A percentile compares a stretch with the other conserved stretches of the same genome.
phyloP scores from a whole-genome alignment of 2,113 vertebrate species.

The Picathartes gymnocephalus region DNA sequence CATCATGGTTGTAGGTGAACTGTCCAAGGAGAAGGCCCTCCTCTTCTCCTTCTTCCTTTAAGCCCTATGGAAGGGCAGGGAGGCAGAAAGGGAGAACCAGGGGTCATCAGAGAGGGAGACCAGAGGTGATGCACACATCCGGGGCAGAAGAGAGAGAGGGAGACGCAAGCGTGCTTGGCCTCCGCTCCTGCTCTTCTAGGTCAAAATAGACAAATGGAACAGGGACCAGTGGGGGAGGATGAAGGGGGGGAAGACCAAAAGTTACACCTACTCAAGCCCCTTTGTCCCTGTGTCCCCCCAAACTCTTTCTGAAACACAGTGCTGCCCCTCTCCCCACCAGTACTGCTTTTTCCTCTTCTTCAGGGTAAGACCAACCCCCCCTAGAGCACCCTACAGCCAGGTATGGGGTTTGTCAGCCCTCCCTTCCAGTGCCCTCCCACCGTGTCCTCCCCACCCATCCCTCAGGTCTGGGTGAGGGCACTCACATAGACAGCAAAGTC shows the following conservation, averaged over 20 bases:
- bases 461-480: neutral
- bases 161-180: rapidly evolving
- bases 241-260: neutral
- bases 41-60: slow-evolving; percentile 78
- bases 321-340: neutral
- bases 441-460: rapidly evolving
- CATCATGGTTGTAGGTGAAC: slow-evolving; percentile 82
- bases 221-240: neutral
- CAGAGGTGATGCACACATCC: neutral
- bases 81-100: neutral
- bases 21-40: slow-evolving; percentile 82
- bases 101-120: neutral
- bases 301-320: neutral
- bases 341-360: neutral
- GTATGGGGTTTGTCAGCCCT: neutral
- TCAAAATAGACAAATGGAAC: neutral
- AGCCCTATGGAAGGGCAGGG: slow-evolving; percentile 70
- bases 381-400: neutral
- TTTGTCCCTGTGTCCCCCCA: neutral
- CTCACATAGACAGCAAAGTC: slow-evolving; percentile 92
- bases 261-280: neutral
- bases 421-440: rapidly evolving
- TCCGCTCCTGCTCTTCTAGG: neutral
- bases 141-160: neutral
- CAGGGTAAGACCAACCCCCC: neutral